These are phyloP conservation scores for Podargus strigoides DNA, from an alignment of 2,797 vertebrate species.

Conservation along the genomic window DNA sequence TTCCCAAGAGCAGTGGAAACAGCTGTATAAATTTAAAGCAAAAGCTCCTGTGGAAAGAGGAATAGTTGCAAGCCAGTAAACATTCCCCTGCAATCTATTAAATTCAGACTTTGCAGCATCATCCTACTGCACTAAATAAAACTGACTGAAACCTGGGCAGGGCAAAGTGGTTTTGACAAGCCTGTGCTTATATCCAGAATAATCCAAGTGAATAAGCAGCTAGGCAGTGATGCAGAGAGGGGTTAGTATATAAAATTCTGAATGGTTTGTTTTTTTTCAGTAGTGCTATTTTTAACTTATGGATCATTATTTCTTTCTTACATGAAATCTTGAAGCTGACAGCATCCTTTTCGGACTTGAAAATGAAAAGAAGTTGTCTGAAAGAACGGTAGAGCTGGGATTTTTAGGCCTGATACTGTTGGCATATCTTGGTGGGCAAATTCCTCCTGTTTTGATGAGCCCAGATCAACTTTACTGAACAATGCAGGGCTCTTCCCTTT, in stretches of 20 bases:
- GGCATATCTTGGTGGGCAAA: neutral
- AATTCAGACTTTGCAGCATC: conserved; percentile 43
- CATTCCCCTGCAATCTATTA: neutral
- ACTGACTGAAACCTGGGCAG: conserved; percentile 20
- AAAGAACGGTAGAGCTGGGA: neutral
- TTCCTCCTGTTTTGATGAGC: neutral
- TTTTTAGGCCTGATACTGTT: neutral
- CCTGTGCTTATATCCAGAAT: neutral
- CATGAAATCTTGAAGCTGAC: conserved; percentile 20
- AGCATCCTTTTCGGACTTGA: neutral
- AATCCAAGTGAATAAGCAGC: neutral
- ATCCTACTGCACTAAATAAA: conserved; percentile 23
- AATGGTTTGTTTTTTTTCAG: rapidly evolving
- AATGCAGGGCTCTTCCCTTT: neutral
- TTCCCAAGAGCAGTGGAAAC: neutral
- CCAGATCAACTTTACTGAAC: neutral
- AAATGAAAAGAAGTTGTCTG: neutral
- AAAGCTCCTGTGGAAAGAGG: neutral
- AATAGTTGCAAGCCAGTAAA: neutral
- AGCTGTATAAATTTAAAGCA: neutral
- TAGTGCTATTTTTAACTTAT: neutral
- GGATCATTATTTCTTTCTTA: neutral
- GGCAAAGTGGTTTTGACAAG: conserved; percentile 35
- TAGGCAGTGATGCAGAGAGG: conserved; percentile 14
- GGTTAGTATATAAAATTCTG: neutral